Evolutionary conservation across 2,888 invertebrate species (phyloP), one percentile per base, ranked within the genome.

Genomic region (Nephrocerus scutellatus): DNA sequence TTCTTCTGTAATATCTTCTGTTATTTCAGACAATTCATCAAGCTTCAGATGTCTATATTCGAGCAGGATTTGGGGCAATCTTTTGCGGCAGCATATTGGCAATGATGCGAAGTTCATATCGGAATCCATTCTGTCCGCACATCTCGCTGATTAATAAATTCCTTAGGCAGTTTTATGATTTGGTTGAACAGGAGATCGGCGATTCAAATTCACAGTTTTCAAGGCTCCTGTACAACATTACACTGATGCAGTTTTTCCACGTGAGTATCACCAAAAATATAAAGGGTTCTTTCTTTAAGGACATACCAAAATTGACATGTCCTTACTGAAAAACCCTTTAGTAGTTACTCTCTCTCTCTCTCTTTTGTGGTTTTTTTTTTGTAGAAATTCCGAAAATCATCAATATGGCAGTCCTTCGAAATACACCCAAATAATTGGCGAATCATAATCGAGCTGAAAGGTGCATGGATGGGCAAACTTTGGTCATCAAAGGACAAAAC

Each of bases 231-330:
- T 53, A 56, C 32, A 52, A 48, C 16, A 30, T 59, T n/a, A 61
- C 61, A 4, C 20, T 63, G 12, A 48, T 62, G 43, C 51, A 52
- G 19, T 49, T 62, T 9, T 42, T 62, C 3, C 53, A 54, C 44
- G 63, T 61, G 40, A 30, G 21, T 6, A 3, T 3, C 13, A 23
- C 9, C 10, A 9, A 9, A 9, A 9, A 22, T 22, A 10, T 7
- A 22, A 9, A 7, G 23, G 10, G 10, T 22, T 10, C 10, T 9
- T 22, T 22, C 7, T 22, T 9, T 22, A 9, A 7, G 8, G 23
- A 9, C 10, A 10, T 7, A 22, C 23, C 7, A 22, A 16, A 12
- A 14, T 12, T 7, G 8, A 7, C 30, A 5, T 30, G 12, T 20
- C 9, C 8, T 26, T 13, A 3, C 9, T 1, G 8, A 15, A 16